Base-by-base conservation (phyloP, 2,888 invertebrate genomes). In the Caradrina clavipalpis region DNA sequence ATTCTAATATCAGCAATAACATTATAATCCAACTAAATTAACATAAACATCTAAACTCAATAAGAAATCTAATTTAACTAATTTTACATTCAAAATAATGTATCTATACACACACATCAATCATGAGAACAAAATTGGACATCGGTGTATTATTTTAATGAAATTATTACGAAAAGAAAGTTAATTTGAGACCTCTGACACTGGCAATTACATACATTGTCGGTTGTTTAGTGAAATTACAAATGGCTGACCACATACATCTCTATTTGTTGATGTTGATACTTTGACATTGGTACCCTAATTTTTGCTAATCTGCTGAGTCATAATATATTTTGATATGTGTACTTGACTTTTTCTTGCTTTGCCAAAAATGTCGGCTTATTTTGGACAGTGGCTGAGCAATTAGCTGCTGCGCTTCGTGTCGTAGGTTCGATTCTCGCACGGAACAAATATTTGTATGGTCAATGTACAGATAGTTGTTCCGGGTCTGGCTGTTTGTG, bases 141-240 rank as follows among this genome's bases (percentile, higher is more conserved):
- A 74, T 67, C 69, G 26, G n/a, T 53, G 55, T 59, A 79, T 83
- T 83, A 88, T 86, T 83, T 85, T 81, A 85, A 80, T 79, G 78
- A 84, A 83, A 84, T 81, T 81, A 75, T 76, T 78, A 71, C 59
- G 67, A 74, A 80, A 81, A 85, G 84, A 88, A 86, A 89, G 81
- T 80, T 80, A 77, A 81, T 83, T 76, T 83, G 58, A 39, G 89
- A 92, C 92, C 92, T 92, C 77, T 92, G 92, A 91, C 92, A 84
- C 78, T 64, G 69, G 82, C 89, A 92, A 93, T 92, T 93, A 92
- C 78, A 85, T 83, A 84, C 85, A 91, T 92, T 93, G 91, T 91
- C 74, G 66, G 73, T 68, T 83, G 80, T 85, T 85, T 83, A 79
- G 79, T 79, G 78, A 85, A 85, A 86, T 86, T 87, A 87, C 85